Evolutionary conservation across 2,113 vertebrate species (phyloP), one percentile per base, ranked within the genome.

Genomic region (Maccullochella peelii): DNA sequence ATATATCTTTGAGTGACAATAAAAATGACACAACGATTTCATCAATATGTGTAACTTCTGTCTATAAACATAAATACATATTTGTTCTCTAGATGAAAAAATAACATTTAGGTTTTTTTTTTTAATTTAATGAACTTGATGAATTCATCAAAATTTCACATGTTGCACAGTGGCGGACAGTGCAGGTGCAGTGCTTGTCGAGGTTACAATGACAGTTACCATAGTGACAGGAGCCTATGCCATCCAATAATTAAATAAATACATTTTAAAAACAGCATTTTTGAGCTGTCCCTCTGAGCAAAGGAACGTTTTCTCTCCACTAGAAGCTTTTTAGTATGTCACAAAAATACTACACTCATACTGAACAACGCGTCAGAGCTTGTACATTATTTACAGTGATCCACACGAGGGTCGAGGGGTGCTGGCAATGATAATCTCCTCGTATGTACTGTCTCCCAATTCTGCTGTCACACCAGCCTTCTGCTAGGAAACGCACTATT

Each of bases 331-430:
- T 92, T 91, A 91, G 86, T 93, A 92, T 93, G 91, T 94, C 93
- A 94, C 90, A 94, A 93, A 95, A 94, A 94, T 92, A 94, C 93
- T 91, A 94, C 95, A 94, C 87, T 88, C 78, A 93, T 93, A 94
- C 94, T 89, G 75, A 90, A 94, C 92, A 90, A 93, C 74, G 84
- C 87, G 86, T 93, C 93, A 86, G 88, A 94, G 94, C 94, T 92
- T 95, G 77, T 94, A 94, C 92, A 94, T 90, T 94, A 94, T 96
- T 90, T 95, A 94, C 93, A 95, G 90, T 81, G 86, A 85, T 90
- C 92, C 93, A 91, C 90, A 55, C 80, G 70, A 82, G 88, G 84
- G 83, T 87, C 52, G 62, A 74, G 78, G 85, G 88, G 69, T 88
- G 93, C 91, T 92, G 91, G 92, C 88, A 50, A 82, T 83, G 84